Percentiles rank a stretch among this genome's conserved stretches.
These are phyloP conservation scores for Nasonia oneida DNA, from an alignment of 2,888 invertebrate species.

Conservation along the genomic window DNA sequence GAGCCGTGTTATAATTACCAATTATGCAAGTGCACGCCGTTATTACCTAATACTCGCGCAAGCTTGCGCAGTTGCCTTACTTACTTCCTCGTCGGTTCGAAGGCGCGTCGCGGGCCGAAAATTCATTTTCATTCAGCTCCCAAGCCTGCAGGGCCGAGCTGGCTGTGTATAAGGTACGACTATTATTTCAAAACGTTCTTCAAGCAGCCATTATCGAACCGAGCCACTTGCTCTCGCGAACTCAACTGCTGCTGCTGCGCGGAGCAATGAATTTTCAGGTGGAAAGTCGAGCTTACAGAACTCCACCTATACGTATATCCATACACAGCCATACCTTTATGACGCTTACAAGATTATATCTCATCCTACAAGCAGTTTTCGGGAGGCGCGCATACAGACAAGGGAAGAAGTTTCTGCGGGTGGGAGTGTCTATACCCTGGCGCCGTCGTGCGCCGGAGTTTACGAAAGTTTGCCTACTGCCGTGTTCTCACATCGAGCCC, in stretches of 20 bases:
- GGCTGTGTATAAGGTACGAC: slow-evolving; percentile 5
- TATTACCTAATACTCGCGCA: not conserved
- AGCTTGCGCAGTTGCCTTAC: not conserved
- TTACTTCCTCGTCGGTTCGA: not conserved
- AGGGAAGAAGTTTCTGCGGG: slow-evolving; percentile 59
- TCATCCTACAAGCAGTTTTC: slow-evolving; percentile 63
- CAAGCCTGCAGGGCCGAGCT: not conserved
- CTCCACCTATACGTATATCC: not conserved
- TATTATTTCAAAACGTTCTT: slow-evolving; percentile 53
- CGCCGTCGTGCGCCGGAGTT: not conserved
- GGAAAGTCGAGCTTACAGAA: not conserved
- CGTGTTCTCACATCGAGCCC: slow-evolving; percentile 31
- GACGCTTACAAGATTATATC: slow-evolving; percentile 59
- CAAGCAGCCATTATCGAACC: slow-evolving; percentile 43
- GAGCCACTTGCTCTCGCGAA: slow-evolving; percentile 45
- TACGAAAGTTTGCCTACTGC: slow-evolving; percentile 37
- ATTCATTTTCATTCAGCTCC: slow-evolving; percentile 46
- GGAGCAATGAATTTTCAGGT: slow-evolving; percentile 51
- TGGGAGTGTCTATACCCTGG: slow-evolving; percentile 65
- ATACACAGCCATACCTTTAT: slow-evolving; percentile 36
- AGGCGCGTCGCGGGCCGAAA: slow-evolving; percentile 19
- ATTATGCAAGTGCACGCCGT: not conserved
- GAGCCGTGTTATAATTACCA: not conserved
- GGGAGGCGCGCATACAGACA: slow-evolving; percentile 33
- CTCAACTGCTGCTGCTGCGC: slow-evolving; percentile 12